Evolutionary conservation across 2,113 vertebrate species (phyloP), one percentile per base, ranked within the genome.

Genomic region (Nansenia antarctica): DNA sequence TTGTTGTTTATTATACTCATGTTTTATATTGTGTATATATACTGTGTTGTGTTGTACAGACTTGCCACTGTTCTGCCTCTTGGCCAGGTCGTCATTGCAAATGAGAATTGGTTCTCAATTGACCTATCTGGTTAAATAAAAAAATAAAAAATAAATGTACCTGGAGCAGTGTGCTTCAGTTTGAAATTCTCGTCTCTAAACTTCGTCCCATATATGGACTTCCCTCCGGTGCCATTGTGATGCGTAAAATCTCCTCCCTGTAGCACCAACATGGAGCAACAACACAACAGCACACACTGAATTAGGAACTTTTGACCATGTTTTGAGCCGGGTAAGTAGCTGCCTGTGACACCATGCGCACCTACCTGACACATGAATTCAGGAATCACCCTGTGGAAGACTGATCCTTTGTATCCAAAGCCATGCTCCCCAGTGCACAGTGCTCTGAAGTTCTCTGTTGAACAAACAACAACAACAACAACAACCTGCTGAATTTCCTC

Each of bases 301-400:
- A 49, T 4, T n/a, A 47, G n/a, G 20, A n/a, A n/a, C 5, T 24
- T 52, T n/a, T 52, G 49, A 24, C 49, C 5, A 52, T 18, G 49
- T 42, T 42, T 42, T 15, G 39, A 42, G 15, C 18, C 18, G 12
- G 37, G 37, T 9, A 42, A 55, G 37, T 35, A 7, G 7, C 59
- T 62, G 20, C 20, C 31, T n/a, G 34, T n/a, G 14, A 32, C 31
- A n/a, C 53, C 3, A 8, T 8, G 35, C 15, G 15, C 2, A 31
- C 18, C 68, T 86, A 98, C 96, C 96, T 99, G 97, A 85, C 98
- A 99, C 97, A 99, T 99, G 82, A 99, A 99, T 9, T 93, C 90
- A 2, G 96, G 96, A 76, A 99, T 93, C 70, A 99, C 88, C 78
- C 98, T 91, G 85, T 99, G 96, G 78, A 99, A 99, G 30, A 93